Base-by-base conservation (phyloP, 2,888 invertebrate genomes). In the Lymantria monacha region DNA sequence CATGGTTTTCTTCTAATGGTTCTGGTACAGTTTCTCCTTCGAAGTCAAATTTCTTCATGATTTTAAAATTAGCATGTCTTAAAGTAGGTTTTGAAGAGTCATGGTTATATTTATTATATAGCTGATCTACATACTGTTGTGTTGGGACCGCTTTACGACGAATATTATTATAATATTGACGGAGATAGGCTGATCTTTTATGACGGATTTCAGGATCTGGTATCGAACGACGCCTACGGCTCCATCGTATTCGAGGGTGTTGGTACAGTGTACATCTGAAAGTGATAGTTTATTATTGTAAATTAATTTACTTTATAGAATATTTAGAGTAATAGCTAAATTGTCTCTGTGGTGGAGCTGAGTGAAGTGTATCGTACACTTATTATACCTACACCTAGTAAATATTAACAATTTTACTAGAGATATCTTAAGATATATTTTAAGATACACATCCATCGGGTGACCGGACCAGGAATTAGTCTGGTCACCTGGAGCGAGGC, bases 181-280 rank as follows among this genome's bases (percentile, higher is more conserved):
- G 81, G 1, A 90, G 79, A 51, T 79, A 90, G 0, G 87, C 72
- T 0, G 91, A 87, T 45, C 91, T 73, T 44, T 83, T 74, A 33
- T 86, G 87, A 33, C 89, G 79, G 41, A 86, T 66, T 66, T 85
- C 86, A 3, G 87, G 72, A 37, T 88, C 85, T 46, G 87, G 71
- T 0, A 91, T 79, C 0, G 95, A 94, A 46, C 94, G 86, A 1
- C 93, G 93, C 59, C 93, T 90, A 30, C 96, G 92, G 70, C 95
- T 96, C 95, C 96, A 97, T 45, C 97, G 91, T 37, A 97, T 92
- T 9, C 97, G 92, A 0, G 98, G 98, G 85, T 98, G 98, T 73
- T 97, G 96, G 7, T 96, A 97, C 0, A 95, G 93, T 0, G 95
- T 92, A 72, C 98, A 98, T 70, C 94, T 95, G 69, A 0, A 15